Base-by-base conservation (phyloP, 2,797 vertebrate species). In the Carapus acus region DNA sequence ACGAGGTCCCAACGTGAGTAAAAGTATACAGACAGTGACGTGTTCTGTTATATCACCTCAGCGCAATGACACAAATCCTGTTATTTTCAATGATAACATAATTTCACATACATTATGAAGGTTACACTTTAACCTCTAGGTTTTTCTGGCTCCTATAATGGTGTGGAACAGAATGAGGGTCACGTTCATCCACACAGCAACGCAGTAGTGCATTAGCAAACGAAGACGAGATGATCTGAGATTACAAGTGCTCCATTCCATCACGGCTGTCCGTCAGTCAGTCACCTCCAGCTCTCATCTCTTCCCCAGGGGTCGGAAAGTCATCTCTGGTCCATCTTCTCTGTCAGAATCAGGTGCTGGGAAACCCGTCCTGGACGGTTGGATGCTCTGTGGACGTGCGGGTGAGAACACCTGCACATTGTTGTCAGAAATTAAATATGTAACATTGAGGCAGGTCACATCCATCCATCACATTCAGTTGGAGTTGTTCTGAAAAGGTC, bases 361-460 rank as follows among this genome's bases (percentile, higher is more conserved):
- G 92, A 67, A 99, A 98, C 73, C 96, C 96, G 0, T 98, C 95
- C 0, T 98, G 96, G 96, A 98, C 96, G 1, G 95, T 99, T 31
- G 96, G 96, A 64, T 99, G 96, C 60, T 99, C 96, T 0, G 93
- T 98, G 83, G 96, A 98, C 61, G 92, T 99, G 29, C 88, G 96
- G 91, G 96, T 99, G 89, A 88, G 76, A 6, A 33, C 14, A 13
- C 9, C 8, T 33, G 31, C 11, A 2, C 14, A 13, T 11, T 33
- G 31, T 33, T n/a, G 31, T 33, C 14, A 7, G 11, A 33, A 33
- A 12, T 4, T 13, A 33, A 33, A 4, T n/a, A n/a, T 11, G 31
- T 33, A 33, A 33, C 14, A 13, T 12, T 33, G 11, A 53, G 2
- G 7, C 9, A 27, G 9, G 24, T 27, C 24, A 4, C 24, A 27